Evolutionary conservation across 2,888 invertebrate genomes (phyloP), one percentile per base, ranked within the genome.

Genomic region (Mythimna loreyi): DNA sequence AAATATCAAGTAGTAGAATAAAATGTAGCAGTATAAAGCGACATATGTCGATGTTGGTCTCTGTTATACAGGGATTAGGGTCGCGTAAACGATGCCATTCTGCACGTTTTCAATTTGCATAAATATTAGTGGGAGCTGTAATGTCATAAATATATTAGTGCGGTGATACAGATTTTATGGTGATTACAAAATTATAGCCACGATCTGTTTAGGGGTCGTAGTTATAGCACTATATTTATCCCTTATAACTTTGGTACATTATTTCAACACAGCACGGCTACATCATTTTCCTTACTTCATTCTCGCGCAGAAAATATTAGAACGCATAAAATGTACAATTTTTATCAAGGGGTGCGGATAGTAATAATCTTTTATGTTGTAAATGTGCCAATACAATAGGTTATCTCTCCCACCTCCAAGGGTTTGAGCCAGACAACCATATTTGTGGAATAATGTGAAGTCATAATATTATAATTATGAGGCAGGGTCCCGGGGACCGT

Each of bases 141-240:
- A 94, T 92, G 92, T 89, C 92, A 95, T 96, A 96, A 95, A 96
- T 96, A 95, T 94, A 95, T 96, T 96, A 95, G 94, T 93, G 92
- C 84, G 92, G 93, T 94, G 92, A 93, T 94, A 94, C 94, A 93
- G 93, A 95, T 95, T 96, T 95, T 95, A 96, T 96, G 95, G 94
- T 93, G 94, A 95, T 96, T 94, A 94, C 93, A 87, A 91, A 92
- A 94, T 95, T 93, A 93, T 92, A 89, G 87, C 85, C 81, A 81
- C 90, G 86, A 87, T 88, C 87, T 87, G 82, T 85, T 85, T 85
- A 82, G 89, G 90, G 94, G 93, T 87, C 83, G 84, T 83, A 75
- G 84, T 84, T 85, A 88, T 82, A 75, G 81, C 85, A 87, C 84
- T 88, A 86, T 68, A 82, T 75, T 68, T 75, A 74, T 67, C 82